Percentiles rank a stretch among this genome's conserved stretches.
Conservation (phyloP, 37 sponge, comb jelly and placozoan species). For the Bolinopsis microptera region DNA sequence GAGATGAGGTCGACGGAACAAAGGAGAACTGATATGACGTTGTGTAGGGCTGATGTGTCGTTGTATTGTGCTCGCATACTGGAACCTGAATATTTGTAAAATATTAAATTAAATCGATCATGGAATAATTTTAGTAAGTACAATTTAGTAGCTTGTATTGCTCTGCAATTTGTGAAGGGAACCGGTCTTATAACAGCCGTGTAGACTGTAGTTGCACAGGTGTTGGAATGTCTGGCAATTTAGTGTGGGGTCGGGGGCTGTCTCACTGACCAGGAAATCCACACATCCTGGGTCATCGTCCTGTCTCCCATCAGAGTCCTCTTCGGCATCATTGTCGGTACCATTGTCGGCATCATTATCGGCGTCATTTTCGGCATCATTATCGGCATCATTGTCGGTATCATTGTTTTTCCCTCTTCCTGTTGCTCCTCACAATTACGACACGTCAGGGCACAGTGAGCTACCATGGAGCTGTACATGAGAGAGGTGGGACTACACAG, state of each 20-base stretch:
- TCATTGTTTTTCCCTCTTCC: not conserved
- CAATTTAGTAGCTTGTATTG: too few species aligned
- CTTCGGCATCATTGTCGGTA: not conserved
- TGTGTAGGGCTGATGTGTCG: constrained; percentile 41
- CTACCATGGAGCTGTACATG: not conserved
- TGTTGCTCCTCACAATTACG: not conserved
- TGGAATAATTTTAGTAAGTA: too few species aligned
- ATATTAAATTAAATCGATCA: too few species aligned
- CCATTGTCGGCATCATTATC: not conserved
- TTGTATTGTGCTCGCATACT: constrained; percentile 21
- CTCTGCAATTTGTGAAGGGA: not conserved
- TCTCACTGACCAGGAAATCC: not conserved
- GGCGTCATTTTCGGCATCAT: not conserved
- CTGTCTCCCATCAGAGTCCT: not conserved
- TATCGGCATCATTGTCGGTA: not conserved
- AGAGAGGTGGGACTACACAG: not conserved
- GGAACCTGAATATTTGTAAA: too few species aligned
- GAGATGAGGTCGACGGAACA: not conserved
- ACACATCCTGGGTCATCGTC: not conserved
- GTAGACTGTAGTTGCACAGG: not conserved
- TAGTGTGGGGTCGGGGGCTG: not conserved
- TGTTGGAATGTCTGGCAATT: not conserved
- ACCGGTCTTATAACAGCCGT: not conserved
- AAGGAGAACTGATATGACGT: constrained; percentile 2
- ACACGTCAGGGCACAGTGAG: not conserved